Percentiles rank a stretch among this genome's conserved stretches.
Evolutionary conservation across 2,797 vertebrate genomes (phyloP).

Genomic region (Peromyscus aztecus): DNA sequence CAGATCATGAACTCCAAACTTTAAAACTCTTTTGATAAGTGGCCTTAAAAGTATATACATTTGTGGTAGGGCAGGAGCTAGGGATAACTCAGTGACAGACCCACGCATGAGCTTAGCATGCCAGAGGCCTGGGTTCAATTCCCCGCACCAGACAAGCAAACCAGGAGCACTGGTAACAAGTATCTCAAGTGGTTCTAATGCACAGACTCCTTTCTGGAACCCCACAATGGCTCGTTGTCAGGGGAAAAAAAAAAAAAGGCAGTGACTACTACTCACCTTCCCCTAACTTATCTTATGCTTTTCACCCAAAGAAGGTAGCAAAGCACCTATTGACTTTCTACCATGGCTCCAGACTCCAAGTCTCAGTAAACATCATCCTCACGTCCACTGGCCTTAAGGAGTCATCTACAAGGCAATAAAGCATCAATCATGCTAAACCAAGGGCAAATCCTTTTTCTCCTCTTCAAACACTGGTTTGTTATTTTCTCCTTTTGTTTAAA

Average conservation of each 20-base stretch:
- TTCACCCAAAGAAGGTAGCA: background rate
- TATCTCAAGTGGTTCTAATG: background rate
- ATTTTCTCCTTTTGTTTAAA: constrained; percentile 75
- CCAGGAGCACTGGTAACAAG: background rate
- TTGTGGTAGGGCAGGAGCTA: fast-evolving
- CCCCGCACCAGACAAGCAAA: background rate
- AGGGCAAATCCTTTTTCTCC: background rate
- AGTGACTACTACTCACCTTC: background rate
- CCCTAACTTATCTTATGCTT: background rate
- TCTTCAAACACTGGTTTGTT: constrained; percentile 62
- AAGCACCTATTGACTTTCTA: background rate
- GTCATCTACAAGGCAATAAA: constrained; percentile 65
- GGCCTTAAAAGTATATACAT: background rate
- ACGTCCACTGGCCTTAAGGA: background rate
- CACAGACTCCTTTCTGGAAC: background rate
- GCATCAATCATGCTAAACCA: constrained; percentile 49
- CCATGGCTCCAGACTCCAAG: constrained; percentile 52
- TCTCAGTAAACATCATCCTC: constrained; percentile 29
- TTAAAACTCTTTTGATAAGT: background rate
- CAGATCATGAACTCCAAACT: constrained; percentile 2
- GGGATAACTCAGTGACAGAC: background rate
- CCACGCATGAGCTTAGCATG: background rate
- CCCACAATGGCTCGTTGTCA: background rate
- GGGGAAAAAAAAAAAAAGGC: background rate
- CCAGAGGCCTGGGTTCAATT: background rate